These are phyloP conservation scores for Trichacis sp. DNA, from an alignment of 2,888 invertebrate species.

Conservation along the genomic window DNA sequence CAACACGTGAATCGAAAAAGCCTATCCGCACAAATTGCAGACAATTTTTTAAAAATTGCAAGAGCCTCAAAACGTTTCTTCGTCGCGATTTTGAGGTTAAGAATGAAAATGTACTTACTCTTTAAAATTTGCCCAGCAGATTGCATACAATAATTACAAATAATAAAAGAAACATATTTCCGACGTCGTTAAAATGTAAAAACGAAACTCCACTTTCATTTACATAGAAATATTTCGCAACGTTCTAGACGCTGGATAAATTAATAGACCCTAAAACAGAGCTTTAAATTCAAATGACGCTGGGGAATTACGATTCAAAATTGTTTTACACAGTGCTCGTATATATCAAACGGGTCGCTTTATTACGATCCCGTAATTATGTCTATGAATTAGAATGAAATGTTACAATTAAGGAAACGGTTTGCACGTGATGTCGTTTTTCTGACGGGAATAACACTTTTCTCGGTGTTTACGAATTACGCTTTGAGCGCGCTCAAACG, in stretches of 20 bases:
- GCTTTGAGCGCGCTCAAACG: background rate
- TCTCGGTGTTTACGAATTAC: background rate
- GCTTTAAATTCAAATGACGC: conserved; percentile 29
- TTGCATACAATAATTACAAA: too few relatives aligned
- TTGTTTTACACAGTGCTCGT: conserved; percentile 27
- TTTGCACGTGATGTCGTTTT: conserved; percentile 8
- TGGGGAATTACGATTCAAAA: conserved; percentile 30
- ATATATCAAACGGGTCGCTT: conserved; percentile 26
- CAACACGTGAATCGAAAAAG: too few relatives aligned
- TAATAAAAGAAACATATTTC: too few relatives aligned
- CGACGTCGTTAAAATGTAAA: too few relatives aligned
- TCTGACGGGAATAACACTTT: background rate
- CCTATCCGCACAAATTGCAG: too few relatives aligned
- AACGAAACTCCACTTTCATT: too few relatives aligned
- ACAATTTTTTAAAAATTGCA: too few relatives aligned
- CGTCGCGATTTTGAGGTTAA: too few relatives aligned
- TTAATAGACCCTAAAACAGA: conserved; percentile 28
- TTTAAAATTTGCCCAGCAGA: too few relatives aligned
- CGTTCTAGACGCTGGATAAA: conserved; percentile 24
- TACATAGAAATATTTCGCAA: too few relatives aligned
- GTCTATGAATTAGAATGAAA: conserved; percentile 24
- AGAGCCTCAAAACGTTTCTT: too few relatives aligned
- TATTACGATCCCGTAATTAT: conserved; percentile 28
- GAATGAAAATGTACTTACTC: too few relatives aligned
- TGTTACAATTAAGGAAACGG: conserved; percentile 23